phyloP scores from a whole-genome alignment of 2,797 vertebrate genomes.

The Leucoraja ocellata region DNA sequence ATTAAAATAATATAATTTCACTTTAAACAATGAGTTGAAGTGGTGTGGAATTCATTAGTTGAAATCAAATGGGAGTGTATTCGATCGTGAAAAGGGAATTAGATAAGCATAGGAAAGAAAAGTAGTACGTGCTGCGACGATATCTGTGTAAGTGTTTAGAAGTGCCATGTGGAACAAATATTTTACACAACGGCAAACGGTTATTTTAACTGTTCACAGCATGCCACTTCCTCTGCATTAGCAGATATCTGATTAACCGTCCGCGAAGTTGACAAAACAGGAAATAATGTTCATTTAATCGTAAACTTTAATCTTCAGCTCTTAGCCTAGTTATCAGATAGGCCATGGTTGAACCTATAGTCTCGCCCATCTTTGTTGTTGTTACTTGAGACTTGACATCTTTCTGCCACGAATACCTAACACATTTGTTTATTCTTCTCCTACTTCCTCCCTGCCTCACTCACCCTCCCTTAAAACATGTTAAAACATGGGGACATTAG shows the following conservation, averaged over 20 bases:
- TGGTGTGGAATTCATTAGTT: background rate
- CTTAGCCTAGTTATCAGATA: background rate
- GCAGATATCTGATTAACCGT: background rate
- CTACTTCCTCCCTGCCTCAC: background rate
- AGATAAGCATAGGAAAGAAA: background rate
- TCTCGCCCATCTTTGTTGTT: background rate
- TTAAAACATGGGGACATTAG: too few relatives aligned
- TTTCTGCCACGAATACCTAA: background rate
- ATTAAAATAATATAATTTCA: background rate
- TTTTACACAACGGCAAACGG: background rate
- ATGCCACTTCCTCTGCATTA: background rate
- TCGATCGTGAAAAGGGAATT: background rate
- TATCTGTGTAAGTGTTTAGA: background rate
- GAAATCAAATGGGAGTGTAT: background rate
- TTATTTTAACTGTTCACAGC: background rate
- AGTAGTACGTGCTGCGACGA: too few relatives aligned
- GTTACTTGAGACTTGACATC: background rate
- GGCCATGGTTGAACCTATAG: background rate
- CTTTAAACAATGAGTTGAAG: background rate
- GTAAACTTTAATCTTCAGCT: background rate
- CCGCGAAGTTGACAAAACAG: conserved; percentile 10
- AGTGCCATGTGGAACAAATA: background rate
- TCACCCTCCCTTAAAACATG: background rate
- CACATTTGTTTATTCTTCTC: background rate
- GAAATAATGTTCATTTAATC: conserved; percentile 27